phyloP scores from a whole-genome alignment of 2,888 invertebrate species.

The Euclidia mi region DNA sequence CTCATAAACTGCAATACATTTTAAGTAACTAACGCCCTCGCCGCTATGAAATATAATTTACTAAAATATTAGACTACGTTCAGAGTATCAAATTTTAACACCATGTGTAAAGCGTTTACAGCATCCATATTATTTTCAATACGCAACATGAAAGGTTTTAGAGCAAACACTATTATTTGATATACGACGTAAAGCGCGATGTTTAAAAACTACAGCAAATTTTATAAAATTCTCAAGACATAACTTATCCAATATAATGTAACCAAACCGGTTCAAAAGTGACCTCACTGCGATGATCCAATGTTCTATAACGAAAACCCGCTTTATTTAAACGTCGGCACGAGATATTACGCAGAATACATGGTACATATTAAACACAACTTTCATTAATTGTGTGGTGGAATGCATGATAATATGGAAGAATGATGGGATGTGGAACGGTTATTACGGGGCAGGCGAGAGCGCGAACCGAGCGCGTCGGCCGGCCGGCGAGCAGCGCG shows the following conservation, averaged over 20 bases:
- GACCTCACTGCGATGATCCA: conserved; percentile 80
- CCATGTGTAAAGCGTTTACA: too few relatives aligned
- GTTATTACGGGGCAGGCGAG: conserved; percentile 38
- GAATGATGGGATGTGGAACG: conserved; percentile 58
- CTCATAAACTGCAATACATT: not conserved
- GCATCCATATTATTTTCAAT: conserved; percentile 2
- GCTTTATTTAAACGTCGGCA: conserved; percentile 16
- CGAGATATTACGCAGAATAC: conserved; percentile 18
- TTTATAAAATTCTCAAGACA: conserved; percentile 52
- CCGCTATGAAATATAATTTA: too few relatives aligned
- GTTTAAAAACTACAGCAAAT: conserved; percentile 46
- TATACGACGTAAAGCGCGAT: not conserved
- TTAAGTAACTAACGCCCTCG: too few relatives aligned
- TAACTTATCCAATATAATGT: conserved; percentile 50
- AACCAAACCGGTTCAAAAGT: conserved; percentile 76
- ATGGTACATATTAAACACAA: conserved; percentile 14
- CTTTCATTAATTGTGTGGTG: conserved; percentile 40
- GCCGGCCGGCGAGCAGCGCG: too few relatives aligned
- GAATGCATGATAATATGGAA: conserved; percentile 48
- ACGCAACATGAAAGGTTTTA: not conserved
- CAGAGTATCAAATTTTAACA: too few relatives aligned
- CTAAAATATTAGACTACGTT: too few relatives aligned
- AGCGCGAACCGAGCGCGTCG: conserved; percentile 35
- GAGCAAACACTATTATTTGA: not conserved
- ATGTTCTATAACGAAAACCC: conserved; percentile 52